Conservation (phyloP, 2,797 vertebrate species). For the Sitta carolinensis region DNA sequence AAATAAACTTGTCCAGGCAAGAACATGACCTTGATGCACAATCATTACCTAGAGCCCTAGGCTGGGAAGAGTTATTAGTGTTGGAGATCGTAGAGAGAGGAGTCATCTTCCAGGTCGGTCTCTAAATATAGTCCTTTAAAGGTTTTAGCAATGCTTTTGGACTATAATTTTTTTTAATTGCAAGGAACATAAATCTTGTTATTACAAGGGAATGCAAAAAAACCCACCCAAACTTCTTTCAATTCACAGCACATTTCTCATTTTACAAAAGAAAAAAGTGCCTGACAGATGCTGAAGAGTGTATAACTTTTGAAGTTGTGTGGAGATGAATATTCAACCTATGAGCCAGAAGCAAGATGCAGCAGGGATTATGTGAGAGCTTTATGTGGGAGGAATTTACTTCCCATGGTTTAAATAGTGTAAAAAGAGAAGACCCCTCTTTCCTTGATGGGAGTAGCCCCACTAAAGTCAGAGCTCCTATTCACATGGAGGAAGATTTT, state of each 20-base stretch:
- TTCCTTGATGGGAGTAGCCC: neutral
- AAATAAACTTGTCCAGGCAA: conserved; percentile 4
- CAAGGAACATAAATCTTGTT: conserved; percentile 11
- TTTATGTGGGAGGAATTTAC: conserved; percentile 47
- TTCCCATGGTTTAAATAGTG: conserved; percentile 11
- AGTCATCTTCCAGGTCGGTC: neutral
- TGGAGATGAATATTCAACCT: conserved; percentile 22
- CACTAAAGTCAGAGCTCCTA: neutral
- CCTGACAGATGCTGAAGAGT: neutral
- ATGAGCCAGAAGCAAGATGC: conserved; percentile 15
- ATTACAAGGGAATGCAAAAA: conserved; percentile 18
- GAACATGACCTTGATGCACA: neutral
- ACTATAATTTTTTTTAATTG: conserved; percentile 41
- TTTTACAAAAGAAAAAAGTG: neutral
- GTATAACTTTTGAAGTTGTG: conserved; percentile 1
- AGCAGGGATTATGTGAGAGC: conserved; percentile 10
- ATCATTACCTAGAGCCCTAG: neutral
- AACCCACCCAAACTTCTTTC: neutral
- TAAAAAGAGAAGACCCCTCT: conserved; percentile 38
- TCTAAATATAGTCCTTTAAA: conserved; percentile 25
- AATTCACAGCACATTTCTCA: neutral
- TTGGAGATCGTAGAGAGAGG: conserved; percentile 8
- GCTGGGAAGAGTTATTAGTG: conserved; percentile 32
- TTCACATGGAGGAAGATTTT: conserved; percentile 5
- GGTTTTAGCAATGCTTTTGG: conserved; percentile 6